Percentiles rank a stretch among this genome's conserved stretches.
phyloP scores from a whole-genome alignment of 2,113 vertebrate genomes.

The Cygnus buccinator region DNA sequence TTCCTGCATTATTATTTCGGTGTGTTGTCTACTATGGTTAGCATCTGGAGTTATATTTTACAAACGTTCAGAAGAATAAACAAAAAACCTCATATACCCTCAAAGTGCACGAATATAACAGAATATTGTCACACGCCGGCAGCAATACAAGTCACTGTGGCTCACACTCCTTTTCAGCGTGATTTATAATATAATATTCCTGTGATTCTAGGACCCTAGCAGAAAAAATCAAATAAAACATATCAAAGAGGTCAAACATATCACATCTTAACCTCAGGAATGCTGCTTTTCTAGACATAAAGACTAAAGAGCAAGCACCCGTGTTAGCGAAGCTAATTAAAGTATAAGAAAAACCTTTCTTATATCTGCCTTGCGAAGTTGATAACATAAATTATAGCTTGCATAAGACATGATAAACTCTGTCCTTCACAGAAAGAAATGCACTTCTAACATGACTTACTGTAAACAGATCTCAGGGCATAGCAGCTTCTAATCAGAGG shows the following conservation, averaged over 20 bases:
- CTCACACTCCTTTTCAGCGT: not conserved
- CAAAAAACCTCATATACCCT: not conserved
- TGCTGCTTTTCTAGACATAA: not conserved
- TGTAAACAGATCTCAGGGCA: slow-evolving; percentile 55
- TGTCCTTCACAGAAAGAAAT: slow-evolving; percentile 56
- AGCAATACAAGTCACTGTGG: not conserved
- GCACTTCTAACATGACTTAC: slow-evolving; percentile 40
- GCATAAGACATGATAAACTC: slow-evolving; percentile 57
- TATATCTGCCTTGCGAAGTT: not conserved
- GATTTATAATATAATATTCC: not conserved
- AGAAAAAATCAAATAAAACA: slow-evolving; percentile 15
- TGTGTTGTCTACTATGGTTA: not conserved
- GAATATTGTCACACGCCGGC: not conserved
- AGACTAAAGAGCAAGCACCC: slow-evolving; percentile 3
- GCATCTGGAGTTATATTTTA: not conserved
- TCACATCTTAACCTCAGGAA: slow-evolving; percentile 48
- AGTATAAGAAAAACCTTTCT: slow-evolving; percentile 17
- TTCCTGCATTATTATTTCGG: not conserved
- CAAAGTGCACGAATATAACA: not conserved
- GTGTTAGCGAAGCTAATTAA: slow-evolving; percentile 31
- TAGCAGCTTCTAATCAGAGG: slow-evolving; percentile 49
- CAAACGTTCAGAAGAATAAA: not conserved
- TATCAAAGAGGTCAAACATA: not conserved
- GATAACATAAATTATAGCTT: slow-evolving; percentile 67
- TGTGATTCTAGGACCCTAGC: not conserved